phyloP scores from a whole-genome alignment of 2,797 vertebrate genomes.

The Otus scops region DNA sequence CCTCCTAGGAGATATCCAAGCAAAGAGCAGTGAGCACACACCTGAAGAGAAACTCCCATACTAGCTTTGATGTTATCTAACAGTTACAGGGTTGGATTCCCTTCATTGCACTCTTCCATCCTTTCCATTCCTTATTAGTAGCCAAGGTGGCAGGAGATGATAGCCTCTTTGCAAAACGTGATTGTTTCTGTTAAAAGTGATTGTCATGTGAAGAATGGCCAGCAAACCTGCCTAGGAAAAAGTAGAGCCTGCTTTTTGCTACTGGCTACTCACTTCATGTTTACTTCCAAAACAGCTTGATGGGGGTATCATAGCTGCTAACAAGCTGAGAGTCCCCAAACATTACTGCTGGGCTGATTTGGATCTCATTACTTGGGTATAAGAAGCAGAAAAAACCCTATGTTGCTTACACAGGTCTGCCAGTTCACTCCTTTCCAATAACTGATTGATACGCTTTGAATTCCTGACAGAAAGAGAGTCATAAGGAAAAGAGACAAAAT shows the following conservation, averaged over 20 bases:
- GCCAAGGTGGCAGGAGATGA: not conserved
- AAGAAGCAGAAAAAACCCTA: not conserved
- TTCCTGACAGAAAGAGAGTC: not conserved
- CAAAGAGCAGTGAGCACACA: not conserved
- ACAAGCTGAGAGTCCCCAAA: not conserved
- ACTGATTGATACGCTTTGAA: not conserved
- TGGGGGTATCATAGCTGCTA: not conserved
- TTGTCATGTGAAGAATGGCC: not conserved
- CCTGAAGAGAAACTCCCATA: not conserved
- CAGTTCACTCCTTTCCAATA: not conserved
- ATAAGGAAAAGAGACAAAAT: not conserved
- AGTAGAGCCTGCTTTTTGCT: not conserved
- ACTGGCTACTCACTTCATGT: not conserved
- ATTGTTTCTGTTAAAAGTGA: not conserved
- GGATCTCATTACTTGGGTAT: not conserved
- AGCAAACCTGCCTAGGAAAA: not conserved
- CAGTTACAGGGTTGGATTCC: not conserved
- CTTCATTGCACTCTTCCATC: not conserved
- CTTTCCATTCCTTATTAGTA: not conserved
- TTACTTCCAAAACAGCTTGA: not conserved
- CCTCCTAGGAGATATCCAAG: not conserved
- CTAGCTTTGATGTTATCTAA: fast-evolving
- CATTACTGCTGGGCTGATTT: not conserved
- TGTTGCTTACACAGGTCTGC: not conserved
- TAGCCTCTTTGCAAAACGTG: not conserved